phyloP scores from a whole-genome alignment of 2,797 vertebrate species.

The Cephalopachus bancanus region DNA sequence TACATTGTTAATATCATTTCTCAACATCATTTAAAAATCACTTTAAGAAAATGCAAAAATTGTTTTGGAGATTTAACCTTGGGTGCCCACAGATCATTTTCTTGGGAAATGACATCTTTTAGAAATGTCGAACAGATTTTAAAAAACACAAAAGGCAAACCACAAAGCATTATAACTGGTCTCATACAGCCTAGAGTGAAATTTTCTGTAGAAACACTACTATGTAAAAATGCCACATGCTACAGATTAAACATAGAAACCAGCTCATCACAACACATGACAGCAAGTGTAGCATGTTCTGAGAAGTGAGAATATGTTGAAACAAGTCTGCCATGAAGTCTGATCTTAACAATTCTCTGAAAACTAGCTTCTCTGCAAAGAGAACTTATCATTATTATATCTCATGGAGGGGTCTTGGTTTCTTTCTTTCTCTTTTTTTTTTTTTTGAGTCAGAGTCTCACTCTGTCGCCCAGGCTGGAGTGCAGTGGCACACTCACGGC shows the following conservation, averaged over 20 bases:
- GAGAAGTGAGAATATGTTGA: slow-evolving; percentile 38
- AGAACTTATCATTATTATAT: background rate
- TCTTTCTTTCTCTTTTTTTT: background rate
- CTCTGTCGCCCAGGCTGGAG: no score
- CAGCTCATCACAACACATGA: slow-evolving; percentile 13
- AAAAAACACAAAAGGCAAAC: background rate
- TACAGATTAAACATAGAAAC: slow-evolving; percentile 34
- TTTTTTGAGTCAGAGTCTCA: no score
- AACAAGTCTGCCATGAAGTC: slow-evolving; percentile 40
- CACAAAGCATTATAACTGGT: background rate
- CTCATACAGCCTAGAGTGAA: background rate
- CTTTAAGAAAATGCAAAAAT: slow-evolving; percentile 35
- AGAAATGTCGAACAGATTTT: background rate
- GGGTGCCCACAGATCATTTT: background rate
- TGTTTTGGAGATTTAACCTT: slow-evolving; percentile 19
- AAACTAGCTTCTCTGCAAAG: slow-evolving; percentile 32
- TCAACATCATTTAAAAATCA: slow-evolving; percentile 10
- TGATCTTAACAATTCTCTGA: background rate
- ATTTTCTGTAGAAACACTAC: background rate
- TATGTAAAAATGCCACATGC: slow-evolving; percentile 41
- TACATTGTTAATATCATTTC: background rate
- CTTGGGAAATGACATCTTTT: background rate
- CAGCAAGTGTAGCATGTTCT: background rate
- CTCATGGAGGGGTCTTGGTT: background rate
- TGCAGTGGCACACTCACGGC: no score